phyloP scores from a whole-genome alignment of 1,140 invertebrate genomes.

The Branchinecta lynchi region DNA sequence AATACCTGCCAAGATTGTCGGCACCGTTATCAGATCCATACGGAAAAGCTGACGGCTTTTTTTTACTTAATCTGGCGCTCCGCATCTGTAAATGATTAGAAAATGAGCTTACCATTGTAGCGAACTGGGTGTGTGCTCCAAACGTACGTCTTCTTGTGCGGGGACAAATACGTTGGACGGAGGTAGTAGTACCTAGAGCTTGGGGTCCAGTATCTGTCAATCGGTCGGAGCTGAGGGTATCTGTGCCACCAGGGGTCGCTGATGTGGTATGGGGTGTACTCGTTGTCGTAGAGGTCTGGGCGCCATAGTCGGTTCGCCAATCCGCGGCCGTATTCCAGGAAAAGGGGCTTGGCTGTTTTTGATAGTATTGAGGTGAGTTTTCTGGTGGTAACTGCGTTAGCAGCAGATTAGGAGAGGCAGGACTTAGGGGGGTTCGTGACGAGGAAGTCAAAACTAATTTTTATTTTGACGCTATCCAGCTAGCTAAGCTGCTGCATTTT shows the following conservation, averaged over 20 bases:
- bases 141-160: constrained; percentile 19
- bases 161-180: constrained; percentile 20
- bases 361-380: no score
- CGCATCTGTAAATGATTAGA: no score
- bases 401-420: not conserved
- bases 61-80: no score
- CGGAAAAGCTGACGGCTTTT: no score
- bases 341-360: constrained; percentile 17
- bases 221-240: constrained; percentile 20
- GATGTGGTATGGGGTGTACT: constrained; percentile 14
- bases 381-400: not conserved
- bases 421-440: not conserved
- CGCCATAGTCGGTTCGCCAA: constrained; percentile 20
- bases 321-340: constrained; percentile 16
- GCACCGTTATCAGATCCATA: no score
- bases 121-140: constrained; percentile 21
- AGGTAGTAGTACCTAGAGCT: not conserved
- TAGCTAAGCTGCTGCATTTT: not conserved
- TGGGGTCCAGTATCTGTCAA: constrained; percentile 16
- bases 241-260: constrained; percentile 21
- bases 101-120: not conserved
- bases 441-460: not conserved
- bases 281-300: constrained; percentile 19
- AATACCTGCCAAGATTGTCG: no score
- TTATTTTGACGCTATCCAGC: not conserved